A percentile compares a stretch with the other conserved stretches of the same genome.
Evolutionary conservation across 2,113 vertebrate genomes (phyloP).

Genomic region (Labeo catla): DNA sequence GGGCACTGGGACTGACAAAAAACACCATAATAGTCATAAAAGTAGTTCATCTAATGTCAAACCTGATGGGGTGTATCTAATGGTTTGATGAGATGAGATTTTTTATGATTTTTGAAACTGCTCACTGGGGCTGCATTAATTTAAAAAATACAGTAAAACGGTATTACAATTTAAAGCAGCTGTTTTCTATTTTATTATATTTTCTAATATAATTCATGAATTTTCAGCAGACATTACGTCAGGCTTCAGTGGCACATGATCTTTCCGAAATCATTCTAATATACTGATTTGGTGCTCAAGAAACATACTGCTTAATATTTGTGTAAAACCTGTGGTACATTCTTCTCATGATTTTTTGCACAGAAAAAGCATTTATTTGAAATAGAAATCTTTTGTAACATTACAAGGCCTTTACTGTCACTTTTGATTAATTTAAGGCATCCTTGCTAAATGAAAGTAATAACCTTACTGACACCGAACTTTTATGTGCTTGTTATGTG

Average conservation of each 20-base stretch:
- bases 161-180: background rate
- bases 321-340: too few species aligned
- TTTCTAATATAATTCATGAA: background rate
- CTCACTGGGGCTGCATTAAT: background rate
- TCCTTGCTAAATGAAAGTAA: background rate
- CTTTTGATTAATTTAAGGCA: background rate
- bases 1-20: background rate
- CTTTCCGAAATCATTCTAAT: background rate
- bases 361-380: background rate
- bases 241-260: background rate
- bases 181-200: background rate
- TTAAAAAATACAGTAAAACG: background rate
- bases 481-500: too few species aligned
- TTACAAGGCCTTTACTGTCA: background rate
- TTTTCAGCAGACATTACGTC: background rate
- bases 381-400: background rate
- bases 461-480: background rate
- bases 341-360: background rate
- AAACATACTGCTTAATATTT: too few species aligned
- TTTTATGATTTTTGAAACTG: background rate
- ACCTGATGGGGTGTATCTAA: background rate
- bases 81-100: background rate
- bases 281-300: background rate
- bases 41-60: background rate
- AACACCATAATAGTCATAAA: background rate